A percentile compares a stretch with the other conserved stretches of the same genome.
Conservation (phyloP, 1,140 invertebrate species). For the Ceratina japonica region DNA sequence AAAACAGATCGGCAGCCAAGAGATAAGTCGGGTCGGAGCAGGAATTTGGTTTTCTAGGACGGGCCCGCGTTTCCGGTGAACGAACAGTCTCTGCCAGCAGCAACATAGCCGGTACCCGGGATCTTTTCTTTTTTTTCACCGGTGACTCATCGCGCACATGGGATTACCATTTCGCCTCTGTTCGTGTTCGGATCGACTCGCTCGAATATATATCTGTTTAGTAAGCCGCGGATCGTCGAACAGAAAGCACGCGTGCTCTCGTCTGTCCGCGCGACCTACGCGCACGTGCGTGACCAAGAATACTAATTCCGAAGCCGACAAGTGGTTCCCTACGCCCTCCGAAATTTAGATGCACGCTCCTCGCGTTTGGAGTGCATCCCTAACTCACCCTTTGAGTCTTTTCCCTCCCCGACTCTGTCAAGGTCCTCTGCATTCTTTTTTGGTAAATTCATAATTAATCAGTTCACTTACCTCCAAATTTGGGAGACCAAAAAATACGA, state of each 20-base stretch:
- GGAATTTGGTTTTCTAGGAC: conserved; percentile 28
- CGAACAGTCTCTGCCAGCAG: neutral
- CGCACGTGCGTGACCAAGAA: conserved; percentile 40
- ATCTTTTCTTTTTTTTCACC: conserved; percentile 36
- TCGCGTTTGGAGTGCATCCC: neutral
- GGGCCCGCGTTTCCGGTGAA: conserved; percentile 21
- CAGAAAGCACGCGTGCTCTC: conserved; percentile 42
- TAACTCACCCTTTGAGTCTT: too few species aligned
- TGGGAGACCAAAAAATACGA: too few species aligned
- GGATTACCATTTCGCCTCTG: conserved; percentile 44
- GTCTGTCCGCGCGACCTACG: neutral
- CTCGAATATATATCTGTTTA: conserved; percentile 39
- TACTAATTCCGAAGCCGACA: conserved; percentile 1
- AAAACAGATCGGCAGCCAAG: neutral
- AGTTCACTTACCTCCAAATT: too few species aligned
- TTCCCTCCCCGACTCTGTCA: too few species aligned
- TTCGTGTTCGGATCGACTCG: conserved; percentile 40
- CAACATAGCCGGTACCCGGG: neutral
- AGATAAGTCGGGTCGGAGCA: neutral
- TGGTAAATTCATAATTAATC: too few species aligned
- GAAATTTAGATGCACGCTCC: neutral
- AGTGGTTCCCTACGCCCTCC: neutral
- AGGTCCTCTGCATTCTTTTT: too few species aligned
- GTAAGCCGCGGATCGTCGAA: conserved; percentile 45
- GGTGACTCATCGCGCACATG: conserved; percentile 50